Conservation (phyloP, 1,140 invertebrate species). For the Heliconius hermathena region DNA sequence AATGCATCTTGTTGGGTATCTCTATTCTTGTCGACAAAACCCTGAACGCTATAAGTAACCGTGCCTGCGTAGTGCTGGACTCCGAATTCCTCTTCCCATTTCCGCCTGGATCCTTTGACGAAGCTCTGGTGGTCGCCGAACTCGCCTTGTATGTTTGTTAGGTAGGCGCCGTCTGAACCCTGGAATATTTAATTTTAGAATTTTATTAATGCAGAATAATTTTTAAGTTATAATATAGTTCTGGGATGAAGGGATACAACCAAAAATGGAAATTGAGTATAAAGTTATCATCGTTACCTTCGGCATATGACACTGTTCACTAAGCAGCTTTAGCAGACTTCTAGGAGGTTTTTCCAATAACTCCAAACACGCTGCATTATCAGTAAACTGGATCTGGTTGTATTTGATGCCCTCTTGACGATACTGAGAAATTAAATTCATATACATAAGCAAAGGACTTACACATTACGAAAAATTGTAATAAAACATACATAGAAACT, state of each 20-base stretch:
- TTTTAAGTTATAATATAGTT: too few relatives aligned
- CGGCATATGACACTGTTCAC: constrained; percentile 96
- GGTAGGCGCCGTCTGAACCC: constrained; percentile 94
- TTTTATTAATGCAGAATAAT: too few relatives aligned
- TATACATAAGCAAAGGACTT: not conserved
- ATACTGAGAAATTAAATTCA: constrained; percentile 84
- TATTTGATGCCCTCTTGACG: constrained; percentile 93
- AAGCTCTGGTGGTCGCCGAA: constrained; percentile 94
- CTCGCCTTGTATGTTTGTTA: constrained; percentile 94
- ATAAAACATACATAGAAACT: too few relatives aligned
- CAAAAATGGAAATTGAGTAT: too few relatives aligned
- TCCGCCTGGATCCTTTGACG: constrained; percentile 93
- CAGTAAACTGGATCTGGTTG: constrained; percentile 94
- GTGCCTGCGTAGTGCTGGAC: constrained; percentile 97
- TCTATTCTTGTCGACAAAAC: constrained; percentile 98
- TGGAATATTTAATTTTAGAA: constrained; percentile 34
- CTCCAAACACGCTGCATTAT: constrained; percentile 94
- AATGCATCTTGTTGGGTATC: constrained; percentile 97
- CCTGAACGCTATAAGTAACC: constrained; percentile 95
- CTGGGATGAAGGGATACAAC: too few relatives aligned
- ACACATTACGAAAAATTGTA: too few relatives aligned
- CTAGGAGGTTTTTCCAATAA: constrained; percentile 94
- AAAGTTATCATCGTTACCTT: constrained; percentile 79
- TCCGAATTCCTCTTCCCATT: constrained; percentile 96
- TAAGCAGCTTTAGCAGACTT: constrained; percentile 93